phyloP scores from a whole-genome alignment of 1,140 invertebrate genomes.

The Latrodectus geometricus region DNA sequence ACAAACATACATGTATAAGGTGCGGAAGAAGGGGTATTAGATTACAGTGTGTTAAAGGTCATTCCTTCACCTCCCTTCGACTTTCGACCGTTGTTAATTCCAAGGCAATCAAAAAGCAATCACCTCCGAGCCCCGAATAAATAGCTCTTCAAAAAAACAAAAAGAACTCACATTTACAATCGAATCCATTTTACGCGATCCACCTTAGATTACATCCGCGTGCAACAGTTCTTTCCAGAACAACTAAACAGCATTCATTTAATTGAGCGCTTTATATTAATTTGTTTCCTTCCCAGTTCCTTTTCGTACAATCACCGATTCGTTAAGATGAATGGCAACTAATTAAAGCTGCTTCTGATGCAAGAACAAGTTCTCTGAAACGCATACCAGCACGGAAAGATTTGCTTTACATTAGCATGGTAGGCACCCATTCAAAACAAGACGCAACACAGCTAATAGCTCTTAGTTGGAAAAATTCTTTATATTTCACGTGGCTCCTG shows the following conservation, averaged over 20 bases:
- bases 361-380: conserved; percentile 12
- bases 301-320: conserved; percentile 38
- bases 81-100: background rate
- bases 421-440: conserved; percentile 15
- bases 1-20: conserved; percentile 1
- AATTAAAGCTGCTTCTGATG: conserved; percentile 1
- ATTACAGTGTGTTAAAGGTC: background rate
- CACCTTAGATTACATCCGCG: background rate
- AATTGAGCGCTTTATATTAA: conserved; percentile 49
- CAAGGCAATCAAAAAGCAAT: conserved; percentile 28
- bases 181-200: background rate
- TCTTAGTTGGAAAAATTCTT: conserved; percentile 28
- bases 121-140: background rate
- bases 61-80: background rate
- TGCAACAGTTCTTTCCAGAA: conserved; percentile 25
- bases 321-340: conserved; percentile 43
- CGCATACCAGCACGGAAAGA: conserved; percentile 13
- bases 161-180: background rate
- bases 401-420: conserved; percentile 28
- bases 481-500: background rate
- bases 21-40: conserved; percentile 11
- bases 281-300: conserved; percentile 30
- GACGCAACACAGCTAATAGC: conserved; percentile 19
- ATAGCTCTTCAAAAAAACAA: background rate
- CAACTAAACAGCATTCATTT: conserved; percentile 26